Base-by-base conservation (phyloP, 2,888 invertebrate species). In the Lymantria monacha region DNA sequence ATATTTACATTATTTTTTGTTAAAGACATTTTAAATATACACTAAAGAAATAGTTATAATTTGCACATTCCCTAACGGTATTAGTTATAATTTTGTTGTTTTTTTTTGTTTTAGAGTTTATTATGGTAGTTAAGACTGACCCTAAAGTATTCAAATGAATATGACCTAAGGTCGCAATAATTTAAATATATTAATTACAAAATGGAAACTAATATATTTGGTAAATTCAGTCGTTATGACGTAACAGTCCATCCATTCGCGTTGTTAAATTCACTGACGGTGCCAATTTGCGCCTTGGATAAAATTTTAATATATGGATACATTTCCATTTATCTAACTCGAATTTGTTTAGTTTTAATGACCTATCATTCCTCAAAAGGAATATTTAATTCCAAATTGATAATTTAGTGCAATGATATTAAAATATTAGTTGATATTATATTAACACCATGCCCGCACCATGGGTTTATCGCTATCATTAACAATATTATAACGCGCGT, bases 321-420 rank as follows among this genome's bases (percentile, higher is more conserved):
- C 11, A 14, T 68, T 65, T 70, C 70, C 68, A 70, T 68, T 65
- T 66, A 61, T 68, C 46, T 72, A 76, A 81, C 89, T 89, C 89
- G 89, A 89, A 89, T 89, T 86, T 83, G 75, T 73, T 72, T 87
- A 87, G 87, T 79, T 80, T 66, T 79, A 81, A 83, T 78, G 63
- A 79, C 77, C 82, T 81, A 81, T 79, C 89, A 88, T 89, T 90
- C 90, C 90, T 85, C 66, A 57, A 70, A 74, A 73, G 86, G 87
- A 79, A 82, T 79, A 44, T 46, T 22, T 46, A 83, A 89, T 89
- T 90, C 89, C 90, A 87, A 85, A 85, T 78, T 79, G 69, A 78
- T 83, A 79, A 77, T 78, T 82, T 85, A 87, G 89, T 89, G 89
- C 88, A 89, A 89, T 89, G 86, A 83, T 88, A 86, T 87, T 86